A percentile compares a stretch with the other conserved stretches of the same genome.
phyloP scores from a whole-genome alignment of 2,113 vertebrate genomes.

The Candoia aspera region DNA sequence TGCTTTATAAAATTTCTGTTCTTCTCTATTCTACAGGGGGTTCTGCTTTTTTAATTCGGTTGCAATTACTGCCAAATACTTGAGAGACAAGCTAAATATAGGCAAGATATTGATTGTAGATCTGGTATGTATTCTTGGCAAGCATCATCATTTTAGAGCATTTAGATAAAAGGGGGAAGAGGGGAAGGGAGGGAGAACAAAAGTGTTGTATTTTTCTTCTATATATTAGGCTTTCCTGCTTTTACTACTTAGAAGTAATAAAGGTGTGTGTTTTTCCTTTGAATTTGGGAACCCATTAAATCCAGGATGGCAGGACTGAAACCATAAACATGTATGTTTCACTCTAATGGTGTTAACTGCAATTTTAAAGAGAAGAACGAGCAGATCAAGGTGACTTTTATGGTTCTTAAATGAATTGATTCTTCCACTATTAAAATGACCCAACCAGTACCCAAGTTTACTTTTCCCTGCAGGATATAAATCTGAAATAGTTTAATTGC shows the following conservation, averaged over 20 bases:
- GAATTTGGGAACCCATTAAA: constrained; percentile 82
- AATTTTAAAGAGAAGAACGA: constrained; percentile 83
- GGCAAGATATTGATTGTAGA: constrained; percentile 85
- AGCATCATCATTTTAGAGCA: constrained; percentile 56
- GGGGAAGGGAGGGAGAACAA: constrained; percentile 31
- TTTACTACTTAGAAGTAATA: constrained; percentile 74
- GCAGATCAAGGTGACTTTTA: constrained; percentile 80
- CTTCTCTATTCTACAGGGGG: constrained; percentile 81
- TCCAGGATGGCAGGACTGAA: constrained; percentile 76
- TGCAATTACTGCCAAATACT: constrained; percentile 84
- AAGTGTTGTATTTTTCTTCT: constrained; percentile 60
- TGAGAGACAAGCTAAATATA: constrained; percentile 83
- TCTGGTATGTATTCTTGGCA: constrained; percentile 80
- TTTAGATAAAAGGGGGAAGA: constrained; percentile 57
- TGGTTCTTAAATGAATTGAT: constrained; percentile 83
- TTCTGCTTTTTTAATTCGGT: constrained; percentile 87
- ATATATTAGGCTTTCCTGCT: constrained; percentile 63
- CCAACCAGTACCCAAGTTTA: constrained; percentile 75
- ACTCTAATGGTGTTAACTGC: constrained; percentile 82
- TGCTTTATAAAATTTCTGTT: constrained; percentile 82
- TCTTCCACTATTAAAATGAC: constrained; percentile 80
- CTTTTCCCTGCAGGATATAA: constrained; percentile 77
- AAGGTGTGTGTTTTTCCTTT: constrained; percentile 77
- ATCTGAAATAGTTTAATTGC: constrained; percentile 74
- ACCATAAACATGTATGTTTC: constrained; percentile 81